phyloP scores from a whole-genome alignment of 1,140 invertebrate species.

The Temnothorax nylanderi region DNA sequence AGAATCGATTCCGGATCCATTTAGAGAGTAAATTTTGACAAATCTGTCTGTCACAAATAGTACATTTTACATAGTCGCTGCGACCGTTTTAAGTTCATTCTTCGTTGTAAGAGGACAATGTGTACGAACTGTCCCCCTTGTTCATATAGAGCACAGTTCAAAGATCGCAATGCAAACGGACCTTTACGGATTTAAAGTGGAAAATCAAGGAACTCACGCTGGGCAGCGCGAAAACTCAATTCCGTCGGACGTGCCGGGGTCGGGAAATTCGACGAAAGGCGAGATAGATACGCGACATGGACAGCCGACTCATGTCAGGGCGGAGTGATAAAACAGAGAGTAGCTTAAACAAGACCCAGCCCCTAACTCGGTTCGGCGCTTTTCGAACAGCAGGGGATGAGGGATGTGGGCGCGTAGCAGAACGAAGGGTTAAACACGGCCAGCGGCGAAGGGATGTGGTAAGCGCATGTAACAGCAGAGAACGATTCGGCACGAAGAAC shows the following conservation, averaged over 20 bases:
- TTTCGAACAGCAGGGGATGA: slow-evolving; percentile 45
- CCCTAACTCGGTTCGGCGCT: slow-evolving; percentile 32
- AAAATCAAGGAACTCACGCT: slow-evolving; percentile 23
- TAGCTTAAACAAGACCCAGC: slow-evolving; percentile 55
- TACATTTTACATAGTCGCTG: not conserved
- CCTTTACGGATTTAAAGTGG: slow-evolving; percentile 13
- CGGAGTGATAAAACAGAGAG: slow-evolving; percentile 56
- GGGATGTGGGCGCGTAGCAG: slow-evolving; percentile 35
- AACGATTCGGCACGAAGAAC: slow-evolving; percentile 19
- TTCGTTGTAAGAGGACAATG: not conserved
- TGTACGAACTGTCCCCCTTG: not conserved
- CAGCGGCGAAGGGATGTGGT: slow-evolving; percentile 35
- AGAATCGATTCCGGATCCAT: not conserved
- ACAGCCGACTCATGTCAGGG: slow-evolving; percentile 41
- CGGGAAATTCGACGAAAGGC: slow-evolving; percentile 47
- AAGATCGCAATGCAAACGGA: slow-evolving; percentile 22
- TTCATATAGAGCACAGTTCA: not conserved
- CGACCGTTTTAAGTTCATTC: not conserved
- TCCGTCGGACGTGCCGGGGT: slow-evolving; percentile 12
- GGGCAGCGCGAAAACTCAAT: slow-evolving; percentile 23
- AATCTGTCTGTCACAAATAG: not conserved
- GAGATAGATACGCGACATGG: slow-evolving; percentile 29
- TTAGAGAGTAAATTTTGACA: not conserved
- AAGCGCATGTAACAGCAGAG: slow-evolving; percentile 31
- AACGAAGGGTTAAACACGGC: slow-evolving; percentile 57